Evolutionary conservation across 1,140 invertebrate genomes (phyloP).

Genomic region (Drosophila kepulauana): DNA sequence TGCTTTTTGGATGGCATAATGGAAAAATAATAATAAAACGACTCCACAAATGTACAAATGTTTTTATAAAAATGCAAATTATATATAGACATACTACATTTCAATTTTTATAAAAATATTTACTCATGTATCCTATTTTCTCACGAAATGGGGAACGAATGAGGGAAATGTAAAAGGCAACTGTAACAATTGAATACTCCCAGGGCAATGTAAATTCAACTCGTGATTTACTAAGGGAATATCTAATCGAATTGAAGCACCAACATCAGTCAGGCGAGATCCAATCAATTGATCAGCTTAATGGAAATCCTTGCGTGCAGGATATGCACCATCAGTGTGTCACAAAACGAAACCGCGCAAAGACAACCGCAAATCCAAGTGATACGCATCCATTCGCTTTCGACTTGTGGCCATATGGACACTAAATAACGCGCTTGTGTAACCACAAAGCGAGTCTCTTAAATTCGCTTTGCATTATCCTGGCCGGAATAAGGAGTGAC

Average conservation of each 20-base stretch:
- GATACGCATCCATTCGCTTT: constrained; percentile 7
- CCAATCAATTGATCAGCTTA: constrained; percentile 8
- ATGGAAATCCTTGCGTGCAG: neutral
- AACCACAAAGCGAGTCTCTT: constrained; percentile 11
- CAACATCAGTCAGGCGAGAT: neutral
- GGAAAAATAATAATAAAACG: too few relatives aligned
- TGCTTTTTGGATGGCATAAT: too few relatives aligned
- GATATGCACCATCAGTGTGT: constrained; percentile 15
- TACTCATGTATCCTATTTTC: too few relatives aligned
- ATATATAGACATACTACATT: too few relatives aligned
- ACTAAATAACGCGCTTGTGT: constrained; percentile 4
- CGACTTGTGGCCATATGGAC: neutral
- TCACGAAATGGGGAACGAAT: too few relatives aligned
- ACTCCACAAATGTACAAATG: too few relatives aligned
- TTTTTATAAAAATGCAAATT: too few relatives aligned
- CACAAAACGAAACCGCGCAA: neutral
- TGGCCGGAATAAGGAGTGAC: neutral
- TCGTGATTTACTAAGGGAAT: neutral
- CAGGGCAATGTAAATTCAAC: neutral
- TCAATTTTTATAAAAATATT: too few relatives aligned
- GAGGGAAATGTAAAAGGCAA: too few relatives aligned
- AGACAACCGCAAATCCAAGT: constrained; percentile 1
- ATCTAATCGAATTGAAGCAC: neutral
- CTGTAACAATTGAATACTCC: too few relatives aligned
- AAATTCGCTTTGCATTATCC: constrained; percentile 22